These are phyloP conservation scores for Bombyx mandarina DNA, from an alignment of 1,140 invertebrate genomes.

Conservation along the genomic window DNA sequence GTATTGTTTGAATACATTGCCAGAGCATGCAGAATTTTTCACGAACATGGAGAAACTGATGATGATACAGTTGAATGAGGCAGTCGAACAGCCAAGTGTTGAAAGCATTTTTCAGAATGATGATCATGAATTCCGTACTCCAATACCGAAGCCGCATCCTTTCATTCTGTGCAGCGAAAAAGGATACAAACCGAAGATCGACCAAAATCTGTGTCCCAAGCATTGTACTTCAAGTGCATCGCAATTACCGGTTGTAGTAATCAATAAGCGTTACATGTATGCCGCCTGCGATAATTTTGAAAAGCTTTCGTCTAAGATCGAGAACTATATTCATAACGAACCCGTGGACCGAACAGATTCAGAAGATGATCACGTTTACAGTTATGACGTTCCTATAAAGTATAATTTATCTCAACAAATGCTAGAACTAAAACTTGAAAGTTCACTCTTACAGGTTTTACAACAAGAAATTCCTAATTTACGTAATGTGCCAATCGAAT, in stretches of 20 bases:
- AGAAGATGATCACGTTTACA: slow-evolving; percentile 39
- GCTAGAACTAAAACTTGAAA: slow-evolving; percentile 37
- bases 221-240: slow-evolving; percentile 40
- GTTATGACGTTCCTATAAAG: slow-evolving; percentile 36
- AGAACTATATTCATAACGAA: slow-evolving; percentile 27
- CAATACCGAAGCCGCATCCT: slow-evolving; percentile 37
- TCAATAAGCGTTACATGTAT: slow-evolving; percentile 52
- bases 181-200: slow-evolving; percentile 32
- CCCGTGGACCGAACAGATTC: slow-evolving; percentile 33
- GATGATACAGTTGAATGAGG: slow-evolving; percentile 45
- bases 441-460: slow-evolving; percentile 49
- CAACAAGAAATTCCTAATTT: slow-evolving; percentile 43
- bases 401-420: slow-evolving; percentile 26
- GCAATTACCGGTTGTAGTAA: slow-evolving; percentile 43
- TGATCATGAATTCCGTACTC: slow-evolving; percentile 24
- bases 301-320: slow-evolving; percentile 39
- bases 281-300: slow-evolving; percentile 48
- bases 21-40: slow-evolving; percentile 55
- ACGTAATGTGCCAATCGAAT: slow-evolving; percentile 23
- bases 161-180: slow-evolving; percentile 51
- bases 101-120: slow-evolving; percentile 44
- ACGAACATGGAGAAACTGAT: slow-evolving; percentile 57
- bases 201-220: slow-evolving; percentile 41
- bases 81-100: slow-evolving; percentile 31
- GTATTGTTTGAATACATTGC: slow-evolving; percentile 43